Evolutionary conservation across 2,888 invertebrate genomes (phyloP), one percentile per base, ranked within the genome.

Genomic region (Sipunculus nudus): DNA sequence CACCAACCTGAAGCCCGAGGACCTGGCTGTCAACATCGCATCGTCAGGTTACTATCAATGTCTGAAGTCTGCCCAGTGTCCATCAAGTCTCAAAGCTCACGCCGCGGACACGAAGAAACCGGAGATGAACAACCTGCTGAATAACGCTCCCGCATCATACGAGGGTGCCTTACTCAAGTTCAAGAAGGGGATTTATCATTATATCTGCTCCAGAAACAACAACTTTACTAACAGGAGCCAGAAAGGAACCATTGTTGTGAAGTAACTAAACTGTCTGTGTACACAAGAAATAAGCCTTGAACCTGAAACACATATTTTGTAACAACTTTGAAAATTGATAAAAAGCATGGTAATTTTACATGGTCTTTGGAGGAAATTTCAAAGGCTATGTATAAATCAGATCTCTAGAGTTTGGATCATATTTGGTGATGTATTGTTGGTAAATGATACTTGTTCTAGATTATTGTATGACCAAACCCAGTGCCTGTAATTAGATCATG

Each of bases 81-180:
- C 47, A 61, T 55, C 31, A 53, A 58, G 25, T n/a, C 47, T 5
- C 31, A 48, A 32, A 29, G 39, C 31, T 31, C 47, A 43, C 41
- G 40, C 8, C 47, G 59, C 43, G 21, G 53, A n/a, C 32, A 43
- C 26, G 4, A 63, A n/a, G n/a, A n/a, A 59, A 31, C 63, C 62
- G 21, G 55, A 65, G 38, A 57, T 81, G 46, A 69, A 79, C 57
- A 69, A 70, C 38, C 71, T 73, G 53, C 69, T 83, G 38, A 71
- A 82, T 70, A 78, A 78, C 59, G 80, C 81, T 16, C 79, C 82
- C n/a, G 81, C 83, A 4, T 81, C 81, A 1, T 82, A 76, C 54
- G 71, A 72, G 46, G 83, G 82, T 19, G 77, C 71, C 1, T 65
- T 82, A 10, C 71, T 83, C 5, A 71, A 64, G 53, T 73, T 82